Conservation (phyloP, 1,140 invertebrate species). For the Ceratosolen fusciceps region DNA sequence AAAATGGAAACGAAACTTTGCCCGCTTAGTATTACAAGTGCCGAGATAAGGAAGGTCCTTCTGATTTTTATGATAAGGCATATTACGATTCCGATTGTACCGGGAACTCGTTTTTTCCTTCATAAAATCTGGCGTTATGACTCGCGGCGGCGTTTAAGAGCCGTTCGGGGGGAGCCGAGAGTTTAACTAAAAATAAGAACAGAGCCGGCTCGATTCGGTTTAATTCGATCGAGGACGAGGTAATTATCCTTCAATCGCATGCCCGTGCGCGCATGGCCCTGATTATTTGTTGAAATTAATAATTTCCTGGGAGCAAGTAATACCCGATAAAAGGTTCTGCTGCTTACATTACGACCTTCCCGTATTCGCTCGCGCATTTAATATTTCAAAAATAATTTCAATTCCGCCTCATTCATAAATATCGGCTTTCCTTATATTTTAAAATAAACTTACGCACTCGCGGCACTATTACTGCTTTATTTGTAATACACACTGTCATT, state of each 20-base stretch:
- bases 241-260: too few species aligned
- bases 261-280: too few species aligned
- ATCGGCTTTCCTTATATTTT: not conserved
- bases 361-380: not conserved
- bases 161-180: not conserved
- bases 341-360: not conserved
- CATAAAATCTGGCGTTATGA: too few species aligned
- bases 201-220: too few species aligned
- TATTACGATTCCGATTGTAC: not conserved
- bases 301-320: too few species aligned
- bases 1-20: not conserved
- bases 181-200: not conserved
- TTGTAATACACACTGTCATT: slow-evolving; percentile 16
- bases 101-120: not conserved
- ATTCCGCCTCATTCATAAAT: not conserved
- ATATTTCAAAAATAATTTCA: not conserved
- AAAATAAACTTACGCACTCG: not conserved
- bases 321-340: too few species aligned
- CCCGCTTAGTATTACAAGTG: not conserved
- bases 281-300: too few species aligned
- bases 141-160: not conserved
- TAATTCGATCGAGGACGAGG: too few species aligned
- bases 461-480: not conserved
- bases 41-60: not conserved
- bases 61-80: too few species aligned